Evolutionary conservation across 2,797 vertebrate species (phyloP).

Genomic region (Sebastes kiyomatsui): DNA sequence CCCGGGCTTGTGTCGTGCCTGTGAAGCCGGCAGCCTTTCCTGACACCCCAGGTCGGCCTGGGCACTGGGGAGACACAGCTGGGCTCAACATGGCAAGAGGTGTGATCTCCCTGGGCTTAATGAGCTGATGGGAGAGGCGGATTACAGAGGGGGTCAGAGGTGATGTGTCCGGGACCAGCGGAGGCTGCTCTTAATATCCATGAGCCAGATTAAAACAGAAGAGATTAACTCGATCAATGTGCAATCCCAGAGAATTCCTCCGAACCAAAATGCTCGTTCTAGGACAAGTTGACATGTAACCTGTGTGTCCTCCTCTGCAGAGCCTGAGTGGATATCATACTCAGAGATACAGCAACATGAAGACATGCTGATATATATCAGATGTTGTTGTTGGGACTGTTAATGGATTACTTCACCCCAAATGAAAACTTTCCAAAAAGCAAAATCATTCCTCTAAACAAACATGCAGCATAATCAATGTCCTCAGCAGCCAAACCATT

Average conservation of each 20-base stretch:
- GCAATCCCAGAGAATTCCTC: slow-evolving; percentile 48
- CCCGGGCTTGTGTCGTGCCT: slow-evolving; percentile 41
- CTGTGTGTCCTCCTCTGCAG: not conserved
- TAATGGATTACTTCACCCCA: not conserved
- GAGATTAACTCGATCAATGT: slow-evolving; percentile 65
- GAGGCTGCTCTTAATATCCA: slow-evolving; percentile 73
- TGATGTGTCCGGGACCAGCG: slow-evolving; percentile 64
- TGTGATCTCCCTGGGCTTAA: slow-evolving; percentile 78
- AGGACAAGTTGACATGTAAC: slow-evolving; percentile 4
- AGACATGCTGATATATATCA: not conserved
- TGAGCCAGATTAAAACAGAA: slow-evolving; percentile 71
- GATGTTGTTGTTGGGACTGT: not conserved
- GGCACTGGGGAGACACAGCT: slow-evolving; percentile 73
- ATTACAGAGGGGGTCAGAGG: slow-evolving; percentile 75
- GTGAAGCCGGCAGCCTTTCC: slow-evolving; percentile 72
- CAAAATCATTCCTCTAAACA: not conserved
- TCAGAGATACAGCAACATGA: not conserved
- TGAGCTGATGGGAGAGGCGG: slow-evolving; percentile 78
- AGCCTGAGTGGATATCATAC: not conserved
- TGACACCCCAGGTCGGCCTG: slow-evolving; percentile 58
- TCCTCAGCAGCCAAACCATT: slow-evolving; percentile 11
- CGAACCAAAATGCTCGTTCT: not conserved
- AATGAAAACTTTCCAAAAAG: not conserved
- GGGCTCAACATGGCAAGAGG: slow-evolving; percentile 79
- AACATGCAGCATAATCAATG: slow-evolving; percentile 8